phyloP scores from a whole-genome alignment of 2,797 vertebrate genomes.

The Lacerta agilis region DNA sequence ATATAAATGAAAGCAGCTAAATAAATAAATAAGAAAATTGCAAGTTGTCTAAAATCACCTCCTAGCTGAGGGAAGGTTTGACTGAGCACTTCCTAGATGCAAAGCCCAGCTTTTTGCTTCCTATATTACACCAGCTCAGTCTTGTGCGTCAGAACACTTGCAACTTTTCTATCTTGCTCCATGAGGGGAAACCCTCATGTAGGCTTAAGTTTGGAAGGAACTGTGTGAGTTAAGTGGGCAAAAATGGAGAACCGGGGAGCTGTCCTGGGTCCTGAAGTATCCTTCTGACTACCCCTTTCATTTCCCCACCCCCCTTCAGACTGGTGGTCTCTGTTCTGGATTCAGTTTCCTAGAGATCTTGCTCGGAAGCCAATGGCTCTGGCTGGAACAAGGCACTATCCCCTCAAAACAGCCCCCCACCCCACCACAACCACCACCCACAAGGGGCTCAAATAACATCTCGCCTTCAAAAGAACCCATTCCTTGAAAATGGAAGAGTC shows the following conservation, averaged over 20 bases:
- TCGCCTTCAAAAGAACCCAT: neutral
- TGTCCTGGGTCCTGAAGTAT: neutral
- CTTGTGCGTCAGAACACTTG: neutral
- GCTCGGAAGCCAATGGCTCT: neutral
- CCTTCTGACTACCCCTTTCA: neutral
- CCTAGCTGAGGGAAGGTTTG: neutral
- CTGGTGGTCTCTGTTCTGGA: neutral
- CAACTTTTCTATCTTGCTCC: neutral
- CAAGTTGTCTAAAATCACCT: neutral
- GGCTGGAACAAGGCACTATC: neutral
- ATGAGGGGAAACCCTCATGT: neutral
- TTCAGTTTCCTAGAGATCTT: neutral
- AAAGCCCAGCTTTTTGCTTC: neutral
- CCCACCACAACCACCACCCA: too few relatives aligned
- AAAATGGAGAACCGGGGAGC: neutral
- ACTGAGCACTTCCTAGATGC: neutral
- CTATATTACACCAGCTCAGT: neutral
- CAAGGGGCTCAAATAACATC: neutral
- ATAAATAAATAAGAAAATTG: neutral
- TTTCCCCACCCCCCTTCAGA: neutral
- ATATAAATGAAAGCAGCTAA: too few relatives aligned
- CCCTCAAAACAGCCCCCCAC: too few relatives aligned
- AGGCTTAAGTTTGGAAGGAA: too few relatives aligned
- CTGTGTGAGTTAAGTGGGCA: neutral
- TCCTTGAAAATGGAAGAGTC: neutral